Base-by-base conservation (phyloP, 2,888 invertebrate species). In the Drosophila prolongata region DNA sequence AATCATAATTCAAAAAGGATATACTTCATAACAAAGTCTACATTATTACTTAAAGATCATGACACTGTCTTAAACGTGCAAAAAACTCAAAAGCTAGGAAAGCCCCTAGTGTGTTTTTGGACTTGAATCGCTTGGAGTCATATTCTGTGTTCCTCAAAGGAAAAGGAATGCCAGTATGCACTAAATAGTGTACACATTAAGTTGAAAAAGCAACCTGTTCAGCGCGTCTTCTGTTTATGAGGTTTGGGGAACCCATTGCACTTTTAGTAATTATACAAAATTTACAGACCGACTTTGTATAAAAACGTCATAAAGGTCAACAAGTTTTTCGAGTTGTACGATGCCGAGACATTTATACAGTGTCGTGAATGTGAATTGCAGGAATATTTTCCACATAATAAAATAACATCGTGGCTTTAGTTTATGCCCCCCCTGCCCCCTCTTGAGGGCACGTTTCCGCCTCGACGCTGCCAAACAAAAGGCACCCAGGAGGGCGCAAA, bases 331-430 rank as follows among this genome's bases (percentile, higher is more conserved):
- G 55, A 30, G 24, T 19, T 40, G 54, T 13, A 27, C 54, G 30
- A 16, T 14, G 11, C 14, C 19, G 56, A 55, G 42, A 49, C 59
- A 16, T 44, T 30, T 43, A 44, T 52, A 50, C 75, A 43, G 43
- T 13, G 44, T 19, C 47, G 49, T 79, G 77, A 74, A 76, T 80
- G 79, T 65, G 65, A 55, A 70, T 68, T 66, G 67, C 55, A 61
- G 40, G 30, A 81, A 78, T 74, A 64, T 79, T 85, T 85, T 72
- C 67, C 82, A 72, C 71, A 69, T 82, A 75, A 75, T 72, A 75
- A 79, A 85, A 82, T 72, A 79, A 71, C 80, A 66, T 56, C 67
- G 67, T 50, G 44, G 62, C 47, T 54, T 75, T 66, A 53, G 62
- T 16, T 10, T 42, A 11, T 6, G 3, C 37, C 44, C 13, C 11